Evolutionary conservation across 2,888 invertebrate species (phyloP).

Genomic region (Agriopis leucophaearia): DNA sequence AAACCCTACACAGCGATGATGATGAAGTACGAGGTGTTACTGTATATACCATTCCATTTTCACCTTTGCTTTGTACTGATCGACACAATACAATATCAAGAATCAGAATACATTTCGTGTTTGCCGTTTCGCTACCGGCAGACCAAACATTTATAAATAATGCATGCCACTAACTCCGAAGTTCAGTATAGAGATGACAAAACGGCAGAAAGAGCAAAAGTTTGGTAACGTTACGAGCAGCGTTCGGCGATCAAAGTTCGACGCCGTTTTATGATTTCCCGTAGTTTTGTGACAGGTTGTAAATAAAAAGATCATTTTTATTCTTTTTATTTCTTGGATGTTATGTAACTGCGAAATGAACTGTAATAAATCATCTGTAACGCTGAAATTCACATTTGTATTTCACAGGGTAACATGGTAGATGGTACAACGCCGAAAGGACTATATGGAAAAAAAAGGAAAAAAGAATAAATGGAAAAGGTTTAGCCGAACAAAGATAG

Average conservation of each 20-base stretch:
- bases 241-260: constrained; percentile 67
- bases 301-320: constrained; percentile 28
- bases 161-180: constrained; percentile 64
- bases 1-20: no score
- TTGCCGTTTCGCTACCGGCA: constrained; percentile 32
- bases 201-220: constrained; percentile 67
- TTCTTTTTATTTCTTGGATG: background rate
- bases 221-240: constrained; percentile 62
- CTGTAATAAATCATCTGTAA: background rate
- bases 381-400: background rate
- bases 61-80: background rate
- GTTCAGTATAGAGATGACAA: constrained; percentile 71
- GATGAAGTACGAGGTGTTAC: background rate
- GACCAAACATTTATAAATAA: constrained; percentile 55
- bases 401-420: background rate
- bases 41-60: background rate
- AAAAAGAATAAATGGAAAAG: no score
- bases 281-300: constrained; percentile 31
- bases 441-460: no score
- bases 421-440: background rate
- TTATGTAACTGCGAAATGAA: constrained; percentile 4
- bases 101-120: constrained; percentile 43
- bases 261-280: constrained; percentile 44
- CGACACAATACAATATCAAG: constrained; percentile 22
- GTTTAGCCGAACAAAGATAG: no score